phyloP scores from a whole-genome alignment of 2,797 vertebrate genomes.

The Acipenser transmontanus region DNA sequence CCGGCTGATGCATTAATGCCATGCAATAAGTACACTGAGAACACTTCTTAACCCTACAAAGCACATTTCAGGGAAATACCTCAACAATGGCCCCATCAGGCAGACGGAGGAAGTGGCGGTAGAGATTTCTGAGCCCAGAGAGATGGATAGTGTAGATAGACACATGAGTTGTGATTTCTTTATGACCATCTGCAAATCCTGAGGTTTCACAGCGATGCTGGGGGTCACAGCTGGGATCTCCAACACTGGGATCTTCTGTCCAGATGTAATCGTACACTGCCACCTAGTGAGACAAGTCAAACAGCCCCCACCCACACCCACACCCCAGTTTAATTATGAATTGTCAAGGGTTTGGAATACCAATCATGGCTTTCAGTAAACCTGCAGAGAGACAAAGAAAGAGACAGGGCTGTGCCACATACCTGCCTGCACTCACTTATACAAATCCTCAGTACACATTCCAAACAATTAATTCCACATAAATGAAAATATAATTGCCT shows the following conservation, averaged over 20 bases:
- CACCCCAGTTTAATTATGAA: conserved; percentile 52
- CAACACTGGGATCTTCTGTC: conserved; percentile 50
- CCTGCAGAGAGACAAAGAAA: conserved; percentile 25
- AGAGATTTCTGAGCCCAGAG: conserved; percentile 64
- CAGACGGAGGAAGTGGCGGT: conserved; percentile 80
- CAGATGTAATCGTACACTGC: conserved; percentile 83
- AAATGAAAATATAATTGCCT: conserved; percentile 64
- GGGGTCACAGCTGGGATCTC: conserved; percentile 40
- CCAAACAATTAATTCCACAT: conserved; percentile 64
- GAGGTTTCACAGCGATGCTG: conserved; percentile 25
- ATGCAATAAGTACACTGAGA: no score
- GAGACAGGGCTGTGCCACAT: conserved; percentile 38
- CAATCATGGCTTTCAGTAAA: conserved; percentile 50
- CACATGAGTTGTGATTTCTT: conserved; percentile 62
- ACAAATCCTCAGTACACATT: conserved; percentile 53
- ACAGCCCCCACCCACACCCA: conserved; percentile 23
- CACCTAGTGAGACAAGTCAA: conserved; percentile 69
- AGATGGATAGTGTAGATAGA: conserved; percentile 71
- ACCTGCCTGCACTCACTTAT: conserved; percentile 33
- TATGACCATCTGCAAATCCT: conserved; percentile 21
- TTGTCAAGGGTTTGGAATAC: conserved; percentile 45
- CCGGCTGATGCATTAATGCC: no score
- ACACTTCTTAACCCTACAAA: no score
- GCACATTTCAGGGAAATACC: conserved; percentile 47
- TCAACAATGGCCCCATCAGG: conserved; percentile 78